A percentile compares a stretch with the other conserved stretches of the same genome.
These are phyloP conservation scores for Onychostruthus taczanowskii DNA, from an alignment of 2,113 vertebrate genomes.

Conservation along the genomic window DNA sequence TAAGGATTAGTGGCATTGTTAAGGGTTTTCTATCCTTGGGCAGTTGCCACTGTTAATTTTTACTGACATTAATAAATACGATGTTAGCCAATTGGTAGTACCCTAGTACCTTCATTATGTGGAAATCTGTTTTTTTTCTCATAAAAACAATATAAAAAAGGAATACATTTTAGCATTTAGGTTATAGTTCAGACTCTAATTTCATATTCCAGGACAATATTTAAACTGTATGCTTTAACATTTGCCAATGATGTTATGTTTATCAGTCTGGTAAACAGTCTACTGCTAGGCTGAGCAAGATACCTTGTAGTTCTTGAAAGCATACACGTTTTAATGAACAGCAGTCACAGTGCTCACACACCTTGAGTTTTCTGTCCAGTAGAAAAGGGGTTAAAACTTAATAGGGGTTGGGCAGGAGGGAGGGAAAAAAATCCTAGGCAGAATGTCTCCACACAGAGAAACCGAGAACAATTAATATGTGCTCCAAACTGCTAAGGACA, in stretches of 20 bases:
- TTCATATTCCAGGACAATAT: neutral
- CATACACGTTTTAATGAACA: too few relatives aligned
- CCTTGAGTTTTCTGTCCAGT: neutral
- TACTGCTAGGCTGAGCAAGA: neutral
- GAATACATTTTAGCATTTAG: neutral
- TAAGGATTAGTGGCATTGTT: neutral
- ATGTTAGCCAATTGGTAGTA: neutral
- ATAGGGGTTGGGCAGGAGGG: neutral
- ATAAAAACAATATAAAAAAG: neutral
- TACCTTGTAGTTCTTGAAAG: neutral
- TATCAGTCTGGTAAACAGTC: neutral
- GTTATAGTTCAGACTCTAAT: neutral
- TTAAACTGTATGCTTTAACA: neutral
- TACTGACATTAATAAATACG: neutral
- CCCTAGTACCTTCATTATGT: neutral
- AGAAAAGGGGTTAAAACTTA: constrained; percentile 30
- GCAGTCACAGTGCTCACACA: neutral
- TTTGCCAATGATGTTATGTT: neutral
- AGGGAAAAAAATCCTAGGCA: neutral
- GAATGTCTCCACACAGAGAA: neutral
- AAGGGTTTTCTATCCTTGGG: neutral
- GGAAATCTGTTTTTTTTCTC: neutral
- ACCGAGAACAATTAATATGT: constrained; percentile 1
- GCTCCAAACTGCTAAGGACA: constrained; percentile 15
- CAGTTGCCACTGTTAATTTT: neutral